Percentiles rank a stretch among this genome's conserved stretches.
Conservation (phyloP, 2,113 vertebrate species). For the Climacteris rufus region DNA sequence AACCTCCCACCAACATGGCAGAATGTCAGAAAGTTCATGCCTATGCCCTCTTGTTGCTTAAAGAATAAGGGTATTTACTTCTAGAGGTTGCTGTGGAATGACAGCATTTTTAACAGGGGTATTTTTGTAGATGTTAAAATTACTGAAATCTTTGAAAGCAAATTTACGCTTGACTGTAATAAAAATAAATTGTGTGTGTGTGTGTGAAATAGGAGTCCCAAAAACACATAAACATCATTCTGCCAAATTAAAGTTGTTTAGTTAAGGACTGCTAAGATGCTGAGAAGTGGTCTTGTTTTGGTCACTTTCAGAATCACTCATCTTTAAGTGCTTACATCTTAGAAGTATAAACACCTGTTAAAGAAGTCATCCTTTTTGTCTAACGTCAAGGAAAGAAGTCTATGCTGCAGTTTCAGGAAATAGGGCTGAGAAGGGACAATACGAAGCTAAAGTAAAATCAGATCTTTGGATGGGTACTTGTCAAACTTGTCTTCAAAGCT, state of each 20-base stretch:
- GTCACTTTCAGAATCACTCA: neutral
- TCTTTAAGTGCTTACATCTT: neutral
- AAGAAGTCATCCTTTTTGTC: neutral
- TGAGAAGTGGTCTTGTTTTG: neutral
- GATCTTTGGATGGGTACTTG: neutral
- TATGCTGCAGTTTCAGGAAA: neutral
- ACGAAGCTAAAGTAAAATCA: neutral
- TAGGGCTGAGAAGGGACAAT: neutral
- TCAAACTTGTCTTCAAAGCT: neutral
- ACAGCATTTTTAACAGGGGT: neutral
- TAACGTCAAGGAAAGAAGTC: neutral
- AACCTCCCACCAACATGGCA: neutral
- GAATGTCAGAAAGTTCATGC: neutral
- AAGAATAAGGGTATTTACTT: neutral
- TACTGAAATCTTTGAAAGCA: neutral
- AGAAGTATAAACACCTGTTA: neutral
- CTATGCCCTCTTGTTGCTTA: neutral
- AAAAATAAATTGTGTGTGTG: neutral
- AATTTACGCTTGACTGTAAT: neutral
- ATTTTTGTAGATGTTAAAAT: neutral
- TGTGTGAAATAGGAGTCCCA: neutral
- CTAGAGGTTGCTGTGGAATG: neutral
- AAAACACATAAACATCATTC: neutral
- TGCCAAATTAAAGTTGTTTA: neutral
- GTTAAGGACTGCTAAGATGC: neutral